These are phyloP conservation scores for Diplogasteroides magnus DNA, from an alignment of 1,140 invertebrate species.

Conservation along the genomic window DNA sequence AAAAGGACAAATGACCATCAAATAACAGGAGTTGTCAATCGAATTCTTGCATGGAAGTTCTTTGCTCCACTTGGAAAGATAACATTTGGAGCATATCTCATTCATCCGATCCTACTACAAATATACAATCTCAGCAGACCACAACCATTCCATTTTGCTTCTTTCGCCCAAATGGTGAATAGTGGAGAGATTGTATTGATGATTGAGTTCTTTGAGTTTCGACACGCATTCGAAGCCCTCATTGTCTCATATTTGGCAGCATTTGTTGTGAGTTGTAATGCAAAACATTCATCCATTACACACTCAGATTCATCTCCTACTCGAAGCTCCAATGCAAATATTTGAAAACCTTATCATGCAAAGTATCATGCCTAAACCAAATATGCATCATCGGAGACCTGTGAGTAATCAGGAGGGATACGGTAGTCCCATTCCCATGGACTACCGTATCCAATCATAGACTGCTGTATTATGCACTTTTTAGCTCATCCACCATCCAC, in stretches of 20 bases:
- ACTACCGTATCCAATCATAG: too few species aligned
- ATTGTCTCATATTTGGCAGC: conserved; percentile 43
- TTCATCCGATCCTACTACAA: conserved; percentile 58
- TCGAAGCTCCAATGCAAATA: conserved; percentile 10
- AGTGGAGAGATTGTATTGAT: conserved; percentile 1
- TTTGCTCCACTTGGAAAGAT: conserved; percentile 56
- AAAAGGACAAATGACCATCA: not conserved
- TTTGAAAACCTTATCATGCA: not conserved
- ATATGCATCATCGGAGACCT: too few species aligned
- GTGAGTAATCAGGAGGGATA: too few species aligned
- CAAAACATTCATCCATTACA: conserved; percentile 45
- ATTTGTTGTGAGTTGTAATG: conserved; percentile 45
- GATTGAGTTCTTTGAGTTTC: conserved; percentile 34
- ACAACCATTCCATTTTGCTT: conserved; percentile 52
- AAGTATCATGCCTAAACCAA: not conserved
- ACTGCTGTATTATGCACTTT: too few species aligned
- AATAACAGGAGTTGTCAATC: conserved; percentile 56
- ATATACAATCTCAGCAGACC: conserved; percentile 51
- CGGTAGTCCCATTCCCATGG: too few species aligned
- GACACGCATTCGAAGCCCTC: conserved; percentile 47
- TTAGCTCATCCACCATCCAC: too few species aligned
- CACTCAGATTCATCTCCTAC: conserved; percentile 44
- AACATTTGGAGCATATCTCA: conserved; percentile 59
- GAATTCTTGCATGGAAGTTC: conserved; percentile 55
- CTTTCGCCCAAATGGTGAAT: conserved; percentile 50